Evolutionary conservation across 1,140 invertebrate species (phyloP).

Genomic region (Brachionus rotundiformis): DNA sequence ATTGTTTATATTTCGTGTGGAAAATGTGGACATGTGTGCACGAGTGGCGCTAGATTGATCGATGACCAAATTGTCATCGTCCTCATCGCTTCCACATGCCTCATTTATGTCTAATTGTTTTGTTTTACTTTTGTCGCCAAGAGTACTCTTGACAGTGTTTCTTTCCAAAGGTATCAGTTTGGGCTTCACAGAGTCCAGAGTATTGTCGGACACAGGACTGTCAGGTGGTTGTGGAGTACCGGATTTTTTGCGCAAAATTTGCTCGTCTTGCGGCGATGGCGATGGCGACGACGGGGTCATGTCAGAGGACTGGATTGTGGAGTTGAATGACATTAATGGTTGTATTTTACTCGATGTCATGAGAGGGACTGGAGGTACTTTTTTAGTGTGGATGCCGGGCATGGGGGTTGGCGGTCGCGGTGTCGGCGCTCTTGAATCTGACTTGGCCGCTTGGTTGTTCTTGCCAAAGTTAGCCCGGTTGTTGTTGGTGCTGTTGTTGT

Average conservation of each 20-base stretch:
- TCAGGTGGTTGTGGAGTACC: neutral
- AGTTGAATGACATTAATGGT: conserved; percentile 15
- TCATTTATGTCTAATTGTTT: neutral
- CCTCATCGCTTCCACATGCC: neutral
- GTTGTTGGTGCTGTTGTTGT: too few relatives aligned
- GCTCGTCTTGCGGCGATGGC: neutral
- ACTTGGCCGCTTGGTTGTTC: neutral
- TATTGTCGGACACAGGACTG: neutral
- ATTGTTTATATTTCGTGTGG: neutral
- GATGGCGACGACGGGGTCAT: conserved; percentile 26
- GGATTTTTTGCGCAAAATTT: neutral
- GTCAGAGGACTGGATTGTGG: neutral
- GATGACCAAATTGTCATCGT: neutral
- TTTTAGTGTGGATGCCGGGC: neutral
- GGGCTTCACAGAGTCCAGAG: neutral
- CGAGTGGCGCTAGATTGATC: neutral
- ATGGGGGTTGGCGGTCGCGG: neutral
- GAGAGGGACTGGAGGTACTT: neutral
- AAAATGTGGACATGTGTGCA: conserved; percentile 16
- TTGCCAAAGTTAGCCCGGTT: neutral
- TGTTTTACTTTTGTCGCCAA: neutral
- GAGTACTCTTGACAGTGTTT: neutral
- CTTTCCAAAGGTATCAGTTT: conserved; percentile 35
- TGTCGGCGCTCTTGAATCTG: too few relatives aligned
- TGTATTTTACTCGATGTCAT: conserved; percentile 1